Conservation (phyloP, 53 echinoderm and acorn worm species). For the Astropecten irregularis region DNA sequence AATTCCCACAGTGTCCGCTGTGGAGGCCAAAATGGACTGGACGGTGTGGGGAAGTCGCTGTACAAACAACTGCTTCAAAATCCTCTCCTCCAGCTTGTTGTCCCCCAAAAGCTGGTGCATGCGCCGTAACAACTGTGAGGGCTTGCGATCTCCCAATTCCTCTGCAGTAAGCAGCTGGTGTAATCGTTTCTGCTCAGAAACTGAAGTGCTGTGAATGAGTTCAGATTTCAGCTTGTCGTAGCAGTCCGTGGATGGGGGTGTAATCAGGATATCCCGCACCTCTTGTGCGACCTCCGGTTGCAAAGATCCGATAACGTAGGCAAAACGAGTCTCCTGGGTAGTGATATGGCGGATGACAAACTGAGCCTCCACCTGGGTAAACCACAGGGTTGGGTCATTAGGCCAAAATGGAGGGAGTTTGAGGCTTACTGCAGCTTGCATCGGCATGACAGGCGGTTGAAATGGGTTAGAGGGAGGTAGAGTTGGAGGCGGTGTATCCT, state of each 20-base stretch:
- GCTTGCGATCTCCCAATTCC: background rate
- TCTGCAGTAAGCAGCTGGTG: background rate
- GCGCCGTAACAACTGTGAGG: background rate
- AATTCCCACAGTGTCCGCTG: background rate
- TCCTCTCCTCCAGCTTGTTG: constrained; percentile 15
- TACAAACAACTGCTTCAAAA: constrained; percentile 51
- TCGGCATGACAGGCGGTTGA: no score
- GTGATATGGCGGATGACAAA: background rate
- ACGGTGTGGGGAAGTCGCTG: constrained; percentile 35
- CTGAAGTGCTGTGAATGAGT: background rate
- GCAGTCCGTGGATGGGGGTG: background rate
- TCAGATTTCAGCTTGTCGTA: background rate
- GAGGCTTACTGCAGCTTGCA: background rate
- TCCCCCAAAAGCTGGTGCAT: constrained; percentile 32
- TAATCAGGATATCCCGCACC: constrained; percentile 19
- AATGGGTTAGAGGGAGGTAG: no score
- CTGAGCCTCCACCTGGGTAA: constrained; percentile 14
- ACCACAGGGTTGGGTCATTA: background rate
- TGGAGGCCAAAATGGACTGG: constrained; percentile 37
- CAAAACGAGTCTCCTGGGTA: background rate
- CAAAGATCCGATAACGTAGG: background rate
- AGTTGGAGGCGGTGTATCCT: background rate
- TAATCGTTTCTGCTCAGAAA: constrained; percentile 20
- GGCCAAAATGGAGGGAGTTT: background rate
- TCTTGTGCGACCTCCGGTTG: constrained; percentile 15